Base-by-base conservation (phyloP, 1,140 invertebrate genomes). In the Ostrea edulis region DNA sequence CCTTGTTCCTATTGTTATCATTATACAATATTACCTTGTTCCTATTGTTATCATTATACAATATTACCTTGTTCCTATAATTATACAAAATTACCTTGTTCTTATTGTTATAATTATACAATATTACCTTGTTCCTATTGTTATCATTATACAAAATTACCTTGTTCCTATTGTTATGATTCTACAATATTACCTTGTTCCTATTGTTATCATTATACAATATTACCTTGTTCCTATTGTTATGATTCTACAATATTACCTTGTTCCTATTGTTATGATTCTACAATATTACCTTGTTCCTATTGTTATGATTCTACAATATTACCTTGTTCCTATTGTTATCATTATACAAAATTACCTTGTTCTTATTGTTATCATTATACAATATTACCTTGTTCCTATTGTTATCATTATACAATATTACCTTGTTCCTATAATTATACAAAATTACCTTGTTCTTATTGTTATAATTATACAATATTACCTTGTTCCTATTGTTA, bases 331-430 rank as follows among this genome's bases (percentile, higher is more conserved):
- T 99, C 92, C 98, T 98, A 17, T 97, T 98, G 94, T 99, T 99
- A 92, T 99, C 99, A 94, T 99, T 99, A 93, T 99, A 99, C 94
- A 44, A 44, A 2, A 53, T n/a, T 91, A 94, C 93, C 91, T 95
- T 95, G 95, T 99, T 99, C 92, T 98, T 98, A 17, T 97, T 98
- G 94, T 99, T 99, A 92, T 99, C 99, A 94, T 99, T 99, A 93
- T 99, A 99, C 94, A 44, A 44, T 44, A 53, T n/a, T 91, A 94
- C 93, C 91, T 95, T 95, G 95, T 99, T 99, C 92, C 98, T 98
- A 17, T 97, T 98, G 94, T 99, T 99, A 92, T 99, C 99, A 94
- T 99, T 99, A 93, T 99, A 99, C 94, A n/a, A n/a, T n/a, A n/a
- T n/a, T n/a, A n/a, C n/a, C n/a, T n/a, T n/a, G n/a, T n/a, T n/a